phyloP scores from a whole-genome alignment of 37 sponge, comb jelly and placozoan genomes.

The Bolinopsis microptera region DNA sequence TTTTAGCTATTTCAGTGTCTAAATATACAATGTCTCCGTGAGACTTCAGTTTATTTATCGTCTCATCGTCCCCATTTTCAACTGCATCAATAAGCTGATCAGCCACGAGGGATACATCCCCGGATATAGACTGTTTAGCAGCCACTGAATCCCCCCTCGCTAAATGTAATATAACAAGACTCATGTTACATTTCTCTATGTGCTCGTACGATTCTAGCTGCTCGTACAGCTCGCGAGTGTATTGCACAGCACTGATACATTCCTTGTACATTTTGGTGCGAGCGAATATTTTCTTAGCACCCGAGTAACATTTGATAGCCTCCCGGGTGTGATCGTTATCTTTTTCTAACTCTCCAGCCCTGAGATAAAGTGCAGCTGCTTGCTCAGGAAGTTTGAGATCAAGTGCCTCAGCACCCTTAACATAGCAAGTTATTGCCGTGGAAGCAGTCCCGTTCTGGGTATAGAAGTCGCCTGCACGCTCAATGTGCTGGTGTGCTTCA shows the following conservation, averaged over 20 bases:
- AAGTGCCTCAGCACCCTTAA: slow-evolving; percentile 13
- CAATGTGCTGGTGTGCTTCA: not conserved
- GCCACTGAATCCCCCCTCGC: slow-evolving; percentile 25
- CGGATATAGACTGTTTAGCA: not conserved
- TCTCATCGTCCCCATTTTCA: not conserved
- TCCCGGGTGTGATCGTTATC: slow-evolving; percentile 22
- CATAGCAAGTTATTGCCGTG: not conserved
- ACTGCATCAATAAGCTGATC: slow-evolving; percentile 20
- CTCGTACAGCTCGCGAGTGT: not conserved
- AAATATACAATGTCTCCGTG: slow-evolving; percentile 15
- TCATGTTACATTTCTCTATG: slow-evolving; percentile 10
- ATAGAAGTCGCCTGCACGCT: slow-evolving; percentile 1
- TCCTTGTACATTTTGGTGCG: not conserved
- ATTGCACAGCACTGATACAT: not conserved
- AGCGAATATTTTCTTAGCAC: slow-evolving; percentile 9
- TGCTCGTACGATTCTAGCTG: not conserved
- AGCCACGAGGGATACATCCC: not conserved
- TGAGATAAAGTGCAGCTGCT: not conserved
- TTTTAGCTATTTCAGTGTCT: slow-evolving; percentile 53
- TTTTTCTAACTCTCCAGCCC: not conserved
- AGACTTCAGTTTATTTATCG: not conserved
- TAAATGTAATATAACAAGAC: slow-evolving; percentile 19
- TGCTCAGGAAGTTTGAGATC: not conserved
- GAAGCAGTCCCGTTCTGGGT: slow-evolving; percentile 1
- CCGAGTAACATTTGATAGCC: not conserved